These are phyloP conservation scores for Cryptocephalus moraei DNA, from an alignment of 2,888 invertebrate species.

Conservation along the genomic window DNA sequence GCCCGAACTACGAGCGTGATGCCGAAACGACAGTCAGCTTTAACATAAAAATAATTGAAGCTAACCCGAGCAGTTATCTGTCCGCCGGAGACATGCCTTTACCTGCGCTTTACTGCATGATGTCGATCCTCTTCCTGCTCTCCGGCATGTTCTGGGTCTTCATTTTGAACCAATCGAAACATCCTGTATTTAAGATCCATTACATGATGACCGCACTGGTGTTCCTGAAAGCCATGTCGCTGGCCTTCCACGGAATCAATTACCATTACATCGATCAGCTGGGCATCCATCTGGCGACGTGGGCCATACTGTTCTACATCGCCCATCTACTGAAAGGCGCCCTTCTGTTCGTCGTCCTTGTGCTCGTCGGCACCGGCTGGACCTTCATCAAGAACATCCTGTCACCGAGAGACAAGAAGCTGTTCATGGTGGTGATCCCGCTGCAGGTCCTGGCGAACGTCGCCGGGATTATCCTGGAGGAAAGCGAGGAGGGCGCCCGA, in stretches of 20 bases:
- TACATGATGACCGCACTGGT: constrained; percentile 93
- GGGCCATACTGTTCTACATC: constrained; percentile 95
- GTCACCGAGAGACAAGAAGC: constrained; percentile 90
- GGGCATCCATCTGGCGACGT: constrained; percentile 91
- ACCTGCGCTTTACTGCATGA: constrained; percentile 84
- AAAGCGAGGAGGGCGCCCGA: constrained; percentile 87
- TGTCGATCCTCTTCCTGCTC: constrained; percentile 80
- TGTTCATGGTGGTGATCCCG: constrained; percentile 96
- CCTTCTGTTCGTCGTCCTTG: constrained; percentile 84
- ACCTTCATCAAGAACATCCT: constrained; percentile 97
- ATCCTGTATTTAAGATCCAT: constrained; percentile 89
- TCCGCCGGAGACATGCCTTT: constrained; percentile 96
- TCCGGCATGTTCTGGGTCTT: constrained; percentile 91
- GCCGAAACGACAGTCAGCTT: constrained; percentile 52
- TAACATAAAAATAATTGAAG: constrained; percentile 75
- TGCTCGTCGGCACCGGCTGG: constrained; percentile 97
- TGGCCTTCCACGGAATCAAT: constrained; percentile 91
- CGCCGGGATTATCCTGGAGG: constrained; percentile 93
- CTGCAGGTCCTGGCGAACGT: constrained; percentile 95
- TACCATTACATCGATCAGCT: constrained; percentile 88
- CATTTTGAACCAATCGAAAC: constrained; percentile 58
- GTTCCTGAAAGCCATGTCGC: constrained; percentile 80
- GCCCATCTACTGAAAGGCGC: constrained; percentile 74
- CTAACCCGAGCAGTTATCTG: constrained; percentile 79
- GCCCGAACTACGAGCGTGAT: constrained; percentile 55